Percentiles rank a stretch among this genome's conserved stretches.
phyloP scores from a whole-genome alignment of 1,140 invertebrate genomes.

The Parapsyche elsis region DNA sequence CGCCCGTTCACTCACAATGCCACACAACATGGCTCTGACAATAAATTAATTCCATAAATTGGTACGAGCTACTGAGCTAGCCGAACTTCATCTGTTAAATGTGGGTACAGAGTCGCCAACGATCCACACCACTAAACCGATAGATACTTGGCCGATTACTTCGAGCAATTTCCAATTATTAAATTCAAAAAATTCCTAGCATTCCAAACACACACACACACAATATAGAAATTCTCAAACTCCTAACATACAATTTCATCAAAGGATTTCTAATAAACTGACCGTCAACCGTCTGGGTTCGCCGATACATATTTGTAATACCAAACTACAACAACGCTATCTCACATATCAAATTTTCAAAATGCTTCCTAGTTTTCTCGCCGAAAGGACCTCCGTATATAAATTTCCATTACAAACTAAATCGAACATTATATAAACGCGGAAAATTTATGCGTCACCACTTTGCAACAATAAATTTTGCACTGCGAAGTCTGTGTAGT shows the following conservation, averaged over 20 bases:
- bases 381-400: background rate
- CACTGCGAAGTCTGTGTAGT: background rate
- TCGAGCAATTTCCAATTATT: background rate
- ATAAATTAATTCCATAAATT: conserved; percentile 36
- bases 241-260: background rate
- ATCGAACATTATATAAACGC: background rate
- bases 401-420: background rate
- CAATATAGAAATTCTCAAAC: too few species aligned
- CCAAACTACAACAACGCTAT: background rate
- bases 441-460: background rate
- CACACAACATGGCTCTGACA: background rate
- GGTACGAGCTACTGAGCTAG: background rate
- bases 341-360: conserved; percentile 6
- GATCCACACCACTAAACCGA: too few species aligned
- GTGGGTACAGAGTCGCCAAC: background rate
- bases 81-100: conserved; percentile 4
- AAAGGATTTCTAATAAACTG: conserved; percentile 30
- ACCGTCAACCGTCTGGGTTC: background rate
- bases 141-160: background rate
- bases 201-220: background rate
- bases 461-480: background rate
- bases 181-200: background rate
- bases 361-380: background rate
- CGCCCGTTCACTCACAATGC: too few species aligned
- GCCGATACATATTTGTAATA: background rate